Percentiles rank a stretch among this genome's conserved stretches.
These are phyloP conservation scores for Pseudachorutes palmiensis DNA, from an alignment of 1,140 invertebrate species.

Conservation along the genomic window DNA sequence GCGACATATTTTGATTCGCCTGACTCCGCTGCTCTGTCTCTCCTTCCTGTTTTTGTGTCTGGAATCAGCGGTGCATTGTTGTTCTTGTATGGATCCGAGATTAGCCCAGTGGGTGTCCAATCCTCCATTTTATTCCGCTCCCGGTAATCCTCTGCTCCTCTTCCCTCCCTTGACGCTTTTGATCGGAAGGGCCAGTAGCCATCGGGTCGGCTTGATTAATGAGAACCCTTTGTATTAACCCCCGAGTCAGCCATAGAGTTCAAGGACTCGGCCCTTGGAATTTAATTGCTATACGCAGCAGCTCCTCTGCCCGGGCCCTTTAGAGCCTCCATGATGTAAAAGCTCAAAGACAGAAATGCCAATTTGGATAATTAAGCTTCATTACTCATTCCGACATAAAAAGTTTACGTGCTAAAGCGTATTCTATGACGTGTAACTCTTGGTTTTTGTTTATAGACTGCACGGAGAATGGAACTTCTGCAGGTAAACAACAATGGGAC, in stretches of 20 bases:
- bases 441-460: not conserved
- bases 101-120: slow-evolving; percentile 12
- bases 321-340: not conserved
- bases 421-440: not conserved
- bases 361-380: slow-evolving; percentile 22
- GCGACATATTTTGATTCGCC: not conserved
- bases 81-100: slow-evolving; percentile 9
- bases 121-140: not conserved
- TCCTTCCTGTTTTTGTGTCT: not conserved
- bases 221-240: slow-evolving; percentile 21
- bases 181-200: slow-evolving; percentile 16
- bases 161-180: not conserved
- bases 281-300: no score
- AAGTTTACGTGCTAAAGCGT: slow-evolving; percentile 8
- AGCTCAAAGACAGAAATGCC: slow-evolving; percentile 8
- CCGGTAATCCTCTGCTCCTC: slow-evolving; percentile 4
- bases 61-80: slow-evolving; percentile 8
- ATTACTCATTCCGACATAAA: slow-evolving; percentile 13
- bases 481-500: no score
- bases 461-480: not conserved
- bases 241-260: not conserved
- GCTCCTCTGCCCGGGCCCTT: no score
- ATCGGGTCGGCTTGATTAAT: slow-evolving; percentile 15
- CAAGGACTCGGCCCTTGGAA: not conserved
- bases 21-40: not conserved